These are phyloP conservation scores for Rhabdomys dilectus DNA, from an alignment of 2,113 vertebrate species.

Conservation along the genomic window DNA sequence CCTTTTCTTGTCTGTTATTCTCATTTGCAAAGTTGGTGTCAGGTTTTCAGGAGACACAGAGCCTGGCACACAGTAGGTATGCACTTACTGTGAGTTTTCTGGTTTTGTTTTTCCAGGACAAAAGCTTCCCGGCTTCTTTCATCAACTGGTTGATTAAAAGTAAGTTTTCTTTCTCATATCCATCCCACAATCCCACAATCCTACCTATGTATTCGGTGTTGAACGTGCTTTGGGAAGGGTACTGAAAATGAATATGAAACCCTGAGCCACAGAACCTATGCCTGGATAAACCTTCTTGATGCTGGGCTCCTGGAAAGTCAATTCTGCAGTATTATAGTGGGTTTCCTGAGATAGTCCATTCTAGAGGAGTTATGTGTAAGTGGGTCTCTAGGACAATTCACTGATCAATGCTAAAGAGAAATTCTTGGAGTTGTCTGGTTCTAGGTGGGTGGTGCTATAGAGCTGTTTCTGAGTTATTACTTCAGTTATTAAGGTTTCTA, in stretches of 20 bases:
- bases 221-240: neutral
- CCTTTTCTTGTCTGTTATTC: neutral
- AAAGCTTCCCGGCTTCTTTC: conserved; percentile 66
- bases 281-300: neutral
- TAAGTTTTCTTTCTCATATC: conserved; percentile 58
- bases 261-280: neutral
- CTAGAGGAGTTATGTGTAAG: neutral
- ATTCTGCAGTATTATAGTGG: neutral
- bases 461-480: neutral
- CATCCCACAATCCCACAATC: too few relatives aligned
- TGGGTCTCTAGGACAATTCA: neutral
- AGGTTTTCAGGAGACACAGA: neutral
- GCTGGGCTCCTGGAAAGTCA: neutral
- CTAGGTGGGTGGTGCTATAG: neutral
- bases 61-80: neutral
- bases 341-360: neutral
- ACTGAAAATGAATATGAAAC: neutral
- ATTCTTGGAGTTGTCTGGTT: neutral
- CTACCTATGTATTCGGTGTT: neutral
- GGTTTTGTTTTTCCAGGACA: conserved; percentile 58
- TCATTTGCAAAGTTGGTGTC: too few relatives aligned
- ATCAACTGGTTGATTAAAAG: conserved; percentile 78
- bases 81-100: neutral
- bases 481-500: neutral
- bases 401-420: neutral